A percentile compares a stretch with the other conserved stretches of the same genome.
Conservation (phyloP, 1,140 invertebrate genomes). For the Aporrectodea caliginosa region DNA sequence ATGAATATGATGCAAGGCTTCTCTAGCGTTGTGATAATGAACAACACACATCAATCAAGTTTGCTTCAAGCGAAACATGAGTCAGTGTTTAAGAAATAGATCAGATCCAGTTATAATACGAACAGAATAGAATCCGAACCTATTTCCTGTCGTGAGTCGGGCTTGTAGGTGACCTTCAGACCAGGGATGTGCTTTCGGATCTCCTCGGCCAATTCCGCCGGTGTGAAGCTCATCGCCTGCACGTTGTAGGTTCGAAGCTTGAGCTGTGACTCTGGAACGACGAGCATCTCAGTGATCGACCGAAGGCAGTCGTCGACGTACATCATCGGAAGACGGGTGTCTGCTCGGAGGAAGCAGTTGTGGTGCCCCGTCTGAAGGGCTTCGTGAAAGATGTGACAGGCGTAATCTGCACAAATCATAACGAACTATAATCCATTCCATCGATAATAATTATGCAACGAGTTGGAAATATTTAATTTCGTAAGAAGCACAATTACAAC, state of each 20-base stretch:
- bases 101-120: too few relatives aligned
- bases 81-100: too few relatives aligned
- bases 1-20: too few relatives aligned
- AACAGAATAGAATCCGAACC: too few relatives aligned
- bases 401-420: too few relatives aligned
- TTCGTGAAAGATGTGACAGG: constrained; percentile 88
- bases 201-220: constrained; percentile 72
- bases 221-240: constrained; percentile 87
- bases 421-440: too few relatives aligned
- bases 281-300: constrained; percentile 64
- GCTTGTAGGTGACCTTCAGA: constrained; percentile 73
- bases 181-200: constrained; percentile 75
- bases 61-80: too few relatives aligned
- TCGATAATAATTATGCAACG: too few relatives aligned
- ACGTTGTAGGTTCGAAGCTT: constrained; percentile 82
- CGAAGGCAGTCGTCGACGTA: constrained; percentile 77
- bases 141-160: constrained; percentile 77
- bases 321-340: constrained; percentile 89
- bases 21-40: too few relatives aligned
- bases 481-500: too few relatives aligned
- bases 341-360: constrained; percentile 75
- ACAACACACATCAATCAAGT: too few relatives aligned
- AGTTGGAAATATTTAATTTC: too few relatives aligned
- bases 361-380: constrained; percentile 71
- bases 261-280: constrained; percentile 67